Percentiles rank a stretch among this genome's conserved stretches.
phyloP scores from a whole-genome alignment of 2,797 vertebrate species.

The Mormyrops boulengeri region DNA sequence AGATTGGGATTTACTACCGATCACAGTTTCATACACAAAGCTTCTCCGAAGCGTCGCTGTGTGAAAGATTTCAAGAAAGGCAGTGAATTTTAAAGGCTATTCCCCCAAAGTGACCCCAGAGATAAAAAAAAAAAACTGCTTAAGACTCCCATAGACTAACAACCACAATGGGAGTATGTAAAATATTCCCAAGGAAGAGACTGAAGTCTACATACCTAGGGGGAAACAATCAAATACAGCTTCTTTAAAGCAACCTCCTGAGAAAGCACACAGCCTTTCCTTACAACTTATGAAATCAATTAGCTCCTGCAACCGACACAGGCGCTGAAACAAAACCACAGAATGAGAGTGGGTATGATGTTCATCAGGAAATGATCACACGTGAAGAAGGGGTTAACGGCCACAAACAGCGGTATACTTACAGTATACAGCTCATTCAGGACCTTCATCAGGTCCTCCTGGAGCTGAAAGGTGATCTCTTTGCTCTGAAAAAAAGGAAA shows the following conservation, averaged over 20 bases:
- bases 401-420: slow-evolving; percentile 52
- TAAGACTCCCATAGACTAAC: neutral
- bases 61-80: slow-evolving; percentile 18
- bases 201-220: neutral
- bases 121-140: neutral
- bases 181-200: neutral
- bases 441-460: slow-evolving; percentile 99
- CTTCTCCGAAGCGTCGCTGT: slow-evolving; percentile 37
- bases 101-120: neutral
- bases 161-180: neutral
- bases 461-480: slow-evolving; percentile 96
- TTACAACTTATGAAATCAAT: neutral
- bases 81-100: slow-evolving; percentile 9
- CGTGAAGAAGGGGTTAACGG: neutral
- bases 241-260: neutral
- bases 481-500: slow-evolving; percentile 78
- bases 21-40: slow-evolving; percentile 45
- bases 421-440: slow-evolving; percentile 98
- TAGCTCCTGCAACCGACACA: neutral
- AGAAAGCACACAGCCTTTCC: neutral
- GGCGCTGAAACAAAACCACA: neutral
- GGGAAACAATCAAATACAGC: neutral
- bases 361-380: neutral
- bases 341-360: neutral
- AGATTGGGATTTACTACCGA: slow-evolving; percentile 56